These are phyloP conservation scores for Whitmania pigra DNA, from an alignment of 1,140 invertebrate genomes.

Conservation along the genomic window DNA sequence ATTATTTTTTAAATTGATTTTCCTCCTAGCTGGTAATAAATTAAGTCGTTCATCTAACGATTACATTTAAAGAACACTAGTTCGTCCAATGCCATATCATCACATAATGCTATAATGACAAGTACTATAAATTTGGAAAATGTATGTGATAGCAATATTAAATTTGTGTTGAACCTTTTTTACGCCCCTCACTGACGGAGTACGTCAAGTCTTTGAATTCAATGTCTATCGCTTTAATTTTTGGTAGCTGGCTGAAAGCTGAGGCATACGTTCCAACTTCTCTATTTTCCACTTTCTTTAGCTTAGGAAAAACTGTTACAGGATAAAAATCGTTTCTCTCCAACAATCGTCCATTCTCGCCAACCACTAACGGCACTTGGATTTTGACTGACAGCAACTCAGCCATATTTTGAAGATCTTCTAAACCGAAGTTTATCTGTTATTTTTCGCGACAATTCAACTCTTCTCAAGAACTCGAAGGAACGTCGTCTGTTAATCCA, in stretches of 20 bases:
- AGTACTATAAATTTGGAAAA: too few species aligned
- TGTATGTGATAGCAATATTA: too few species aligned
- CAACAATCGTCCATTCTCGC: constrained; percentile 25
- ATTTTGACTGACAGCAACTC: constrained; percentile 35
- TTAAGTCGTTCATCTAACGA: too few species aligned
- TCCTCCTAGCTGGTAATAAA: too few species aligned
- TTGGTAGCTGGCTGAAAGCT: constrained; percentile 60
- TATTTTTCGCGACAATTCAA: not conserved
- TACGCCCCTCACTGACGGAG: constrained; percentile 66
- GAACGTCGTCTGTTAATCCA: too few species aligned
- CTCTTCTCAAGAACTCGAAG: not conserved
- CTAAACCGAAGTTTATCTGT: not conserved
- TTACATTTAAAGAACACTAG: too few species aligned
- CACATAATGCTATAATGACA: too few species aligned
- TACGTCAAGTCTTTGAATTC: constrained; percentile 71
- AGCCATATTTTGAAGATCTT: constrained; percentile 28
- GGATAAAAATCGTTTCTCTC: constrained; percentile 19
- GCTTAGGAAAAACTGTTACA: constrained; percentile 19
- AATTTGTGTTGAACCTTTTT: constrained; percentile 48
- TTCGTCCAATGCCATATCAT: too few species aligned
- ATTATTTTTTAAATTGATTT: too few species aligned
- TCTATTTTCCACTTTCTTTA: constrained; percentile 26
- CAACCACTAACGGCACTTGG: constrained; percentile 32
- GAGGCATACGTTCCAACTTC: constrained; percentile 10
- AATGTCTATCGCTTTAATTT: constrained; percentile 70